Base-by-base conservation (phyloP, 2,888 invertebrate species). In the Platynereis dumerilii region DNA sequence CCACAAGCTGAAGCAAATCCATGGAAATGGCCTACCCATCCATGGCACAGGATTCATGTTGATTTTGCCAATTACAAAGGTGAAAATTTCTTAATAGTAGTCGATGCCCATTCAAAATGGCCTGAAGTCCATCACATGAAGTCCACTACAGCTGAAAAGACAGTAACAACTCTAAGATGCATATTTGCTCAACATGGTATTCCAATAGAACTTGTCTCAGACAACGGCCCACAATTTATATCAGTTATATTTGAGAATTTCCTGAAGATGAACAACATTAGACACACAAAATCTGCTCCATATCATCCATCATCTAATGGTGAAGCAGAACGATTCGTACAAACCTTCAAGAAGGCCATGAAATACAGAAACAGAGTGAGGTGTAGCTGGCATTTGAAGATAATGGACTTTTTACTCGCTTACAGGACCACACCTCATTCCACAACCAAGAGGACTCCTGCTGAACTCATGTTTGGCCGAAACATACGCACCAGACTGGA, bases 31-130 rank as follows among this genome's bases (percentile, higher is more conserved):
- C 76, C 77, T 15, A 60, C 56, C 12, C 62, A 65, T 34, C 71
- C 75, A n/a, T 79, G 75, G 77, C 58, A 62, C 12, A 57, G 76
- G 7, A 17, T 78, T 1, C 76, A 77, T 44, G 48, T 76, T 22
- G 76, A 78, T 58, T 74, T 69, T 60, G 76, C 76, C 15, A 74
- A 72, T 22, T 66, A 71, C 52, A n/a, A 65, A 45, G 72, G 69
- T 2, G 57, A 57, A 57, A 71, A 68, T 55, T 70, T 68, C 55
- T 63, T 77, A 10, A 54, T 76, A 5, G 29, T 72, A 10, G 62
- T 74, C 1, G 74, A 77, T 52, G 69, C 72, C 1, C 60, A 74
- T 52, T 71, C 70, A 10, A 75, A 76, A 56, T 75, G 71, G 68
- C 60, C 68, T 2, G 71, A 72, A 26, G 69, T 71, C 26, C 42